Evolutionary conservation across 2,113 vertebrate species (phyloP), one percentile per base, ranked within the genome.

Genomic region (Pipra filicauda): DNA sequence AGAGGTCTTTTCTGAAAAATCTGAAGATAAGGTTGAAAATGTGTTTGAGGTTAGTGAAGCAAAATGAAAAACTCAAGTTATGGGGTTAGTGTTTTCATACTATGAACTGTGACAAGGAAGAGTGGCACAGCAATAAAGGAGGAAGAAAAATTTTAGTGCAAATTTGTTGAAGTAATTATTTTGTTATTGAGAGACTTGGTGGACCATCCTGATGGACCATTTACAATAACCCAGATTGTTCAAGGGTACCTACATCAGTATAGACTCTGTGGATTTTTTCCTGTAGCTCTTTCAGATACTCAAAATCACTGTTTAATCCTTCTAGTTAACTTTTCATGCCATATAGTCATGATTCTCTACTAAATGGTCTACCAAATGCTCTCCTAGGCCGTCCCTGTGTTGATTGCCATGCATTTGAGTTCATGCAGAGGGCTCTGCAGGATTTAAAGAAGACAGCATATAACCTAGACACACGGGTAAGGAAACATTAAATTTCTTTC

Each of bases 391-490:
- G 99, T 27, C 99, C 99, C 16, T 99, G 99, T 97, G 99, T 99
- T 91, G 99, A 99, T 44, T 99, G 99, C 89, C 99, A 99, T 93
- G 99, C 99, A 1, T 99, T 99, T 91, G 99, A 99, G 96, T 99
- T 99, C 89, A 99, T 99, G 99, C 99, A 99, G 98, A 98, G 99
- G 91, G 99, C 99, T 46, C 97, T 99, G 96, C 99, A 99, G 96
- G 99, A 99, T 96, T 97, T 99, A 75, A 99, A 99, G 97, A 99
- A 99, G 98, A 99, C 99, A 0, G 99, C 99, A 0, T 99, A 98
- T 96, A 99, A 99, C 94, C 98, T 99, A 15, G 99, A 99, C 94
- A 98, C 99, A 27, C 96, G 99, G 98, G 99, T 99, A 97, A 96
- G 98, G 48, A 87, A 87, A 75, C 30, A 31, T 55, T 33, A 8